phyloP scores from a whole-genome alignment of 37 sponge, comb jelly and placozoan species.

The Oopsacas minuta region DNA sequence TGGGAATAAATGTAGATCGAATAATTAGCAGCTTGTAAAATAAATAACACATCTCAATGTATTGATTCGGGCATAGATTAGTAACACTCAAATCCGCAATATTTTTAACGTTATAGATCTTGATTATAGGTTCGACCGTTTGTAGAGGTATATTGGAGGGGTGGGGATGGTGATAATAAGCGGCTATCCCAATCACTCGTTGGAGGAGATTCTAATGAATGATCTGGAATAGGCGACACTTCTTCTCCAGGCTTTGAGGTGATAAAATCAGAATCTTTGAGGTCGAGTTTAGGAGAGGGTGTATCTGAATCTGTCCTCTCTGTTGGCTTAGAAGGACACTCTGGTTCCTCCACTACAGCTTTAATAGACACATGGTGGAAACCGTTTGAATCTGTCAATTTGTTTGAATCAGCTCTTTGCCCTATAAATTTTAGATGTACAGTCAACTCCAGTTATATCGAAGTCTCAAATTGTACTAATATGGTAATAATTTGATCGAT shows the following conservation, averaged over 20 bases:
- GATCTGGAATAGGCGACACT: too few species aligned
- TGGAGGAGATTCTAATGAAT: background rate
- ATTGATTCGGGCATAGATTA: background rate
- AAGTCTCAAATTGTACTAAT: too few species aligned
- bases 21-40: conserved; percentile 15
- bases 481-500: too few species aligned
- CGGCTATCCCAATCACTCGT: too few species aligned
- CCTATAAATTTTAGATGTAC: too few species aligned
- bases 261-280: background rate
- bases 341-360: background rate
- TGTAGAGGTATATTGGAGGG: too few species aligned
- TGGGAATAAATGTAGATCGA: too few species aligned
- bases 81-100: background rate
- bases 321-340: background rate
- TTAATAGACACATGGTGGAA: background rate
- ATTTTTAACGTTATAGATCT: too few species aligned
- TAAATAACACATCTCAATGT: background rate
- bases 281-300: background rate
- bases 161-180: too few species aligned
- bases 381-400: background rate
- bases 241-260: background rate
- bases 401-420: background rate
- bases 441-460: too few species aligned
- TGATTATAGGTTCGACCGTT: too few species aligned
- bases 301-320: background rate